Evolutionary conservation across 2,888 invertebrate genomes (phyloP), one percentile per base, ranked within the genome.

Genomic region (Lasioglossum figueresi): DNA sequence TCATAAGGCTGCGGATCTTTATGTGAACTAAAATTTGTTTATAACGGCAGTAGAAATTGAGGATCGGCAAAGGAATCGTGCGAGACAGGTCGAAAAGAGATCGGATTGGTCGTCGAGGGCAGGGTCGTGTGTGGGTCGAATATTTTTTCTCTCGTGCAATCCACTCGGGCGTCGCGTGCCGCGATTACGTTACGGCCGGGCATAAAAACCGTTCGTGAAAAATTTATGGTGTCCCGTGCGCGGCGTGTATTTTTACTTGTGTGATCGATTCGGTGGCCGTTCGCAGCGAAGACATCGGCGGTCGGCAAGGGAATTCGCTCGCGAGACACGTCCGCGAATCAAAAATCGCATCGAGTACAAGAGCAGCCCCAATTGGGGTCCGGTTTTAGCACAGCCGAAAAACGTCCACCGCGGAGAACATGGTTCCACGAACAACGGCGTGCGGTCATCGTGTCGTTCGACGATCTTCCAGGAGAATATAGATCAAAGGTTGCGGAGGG

Each of bases 161-260:
- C 80, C 80, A 77, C 70, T 84, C 43, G 4, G 59, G 27, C 59
- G 80, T 85, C 84, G 85, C 85, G 84, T 85, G 85, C 76, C 76
- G 8, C 76, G 59, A 77, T 79, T 83, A 74, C 84, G 73, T 83
- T 83, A 83, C 74, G 14, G 16, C 19, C 37, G 31, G 48, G 43
- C 77, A 83, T 70, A 78, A 74, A 78, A 59, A 74, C 70, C 59
- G 34, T 23, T 31, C 19, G 70, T 78, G 73, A 84, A 83, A 84
- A 77, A 84, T 84, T 74, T 73, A 84, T 78, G 73, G 27, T 31
- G 48, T 40, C 43, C 27, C 63, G 77, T 84, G 31, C 19, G 19
- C 52, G 19, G 23, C 14, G 56, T 74, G 48, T 82, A 83, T 84
- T 82, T 84, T 77, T 59, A 74, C 70, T 52, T 27, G 52, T 16